Percentiles rank a stretch among this genome's conserved stretches.
phyloP scores from a whole-genome alignment of 1,140 invertebrate species.

The Microplitis mediator region DNA sequence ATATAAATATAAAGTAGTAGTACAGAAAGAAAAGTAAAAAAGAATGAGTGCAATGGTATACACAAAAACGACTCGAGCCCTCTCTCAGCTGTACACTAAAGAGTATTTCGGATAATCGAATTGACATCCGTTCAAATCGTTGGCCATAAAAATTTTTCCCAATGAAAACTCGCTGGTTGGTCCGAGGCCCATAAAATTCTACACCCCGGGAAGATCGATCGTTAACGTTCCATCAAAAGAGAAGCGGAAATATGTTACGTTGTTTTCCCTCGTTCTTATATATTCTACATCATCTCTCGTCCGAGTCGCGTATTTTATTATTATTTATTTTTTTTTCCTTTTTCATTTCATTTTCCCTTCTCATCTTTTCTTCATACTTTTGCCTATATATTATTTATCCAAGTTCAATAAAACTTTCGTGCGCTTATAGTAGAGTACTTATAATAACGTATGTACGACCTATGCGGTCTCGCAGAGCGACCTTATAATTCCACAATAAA shows the following conservation, averaged over 20 bases:
- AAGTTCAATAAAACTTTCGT: background rate
- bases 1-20: conserved; percentile 1
- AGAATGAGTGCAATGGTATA: background rate
- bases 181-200: conserved; percentile 2
- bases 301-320: background rate
- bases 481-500: too few species aligned
- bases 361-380: background rate
- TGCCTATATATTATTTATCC: background rate
- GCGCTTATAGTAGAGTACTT: too few species aligned
- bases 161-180: conserved; percentile 9
- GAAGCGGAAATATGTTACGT: conserved; percentile 4
- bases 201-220: conserved; percentile 26
- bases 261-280: conserved; percentile 1
- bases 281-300: background rate
- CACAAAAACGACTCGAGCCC: conserved; percentile 7
- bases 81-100: conserved; percentile 31
- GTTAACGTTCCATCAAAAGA: conserved; percentile 29
- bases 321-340: background rate
- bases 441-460: too few species aligned
- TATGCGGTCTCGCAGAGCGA: too few species aligned
- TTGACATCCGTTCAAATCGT: conserved; percentile 31
- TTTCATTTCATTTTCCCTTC: background rate
- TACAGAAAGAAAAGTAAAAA: background rate
- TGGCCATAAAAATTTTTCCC: conserved; percentile 16
- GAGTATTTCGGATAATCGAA: conserved; percentile 32